Evolutionary conservation across 2,888 invertebrate genomes (phyloP).

Genomic region (Pachycephus smyrnensis): DNA sequence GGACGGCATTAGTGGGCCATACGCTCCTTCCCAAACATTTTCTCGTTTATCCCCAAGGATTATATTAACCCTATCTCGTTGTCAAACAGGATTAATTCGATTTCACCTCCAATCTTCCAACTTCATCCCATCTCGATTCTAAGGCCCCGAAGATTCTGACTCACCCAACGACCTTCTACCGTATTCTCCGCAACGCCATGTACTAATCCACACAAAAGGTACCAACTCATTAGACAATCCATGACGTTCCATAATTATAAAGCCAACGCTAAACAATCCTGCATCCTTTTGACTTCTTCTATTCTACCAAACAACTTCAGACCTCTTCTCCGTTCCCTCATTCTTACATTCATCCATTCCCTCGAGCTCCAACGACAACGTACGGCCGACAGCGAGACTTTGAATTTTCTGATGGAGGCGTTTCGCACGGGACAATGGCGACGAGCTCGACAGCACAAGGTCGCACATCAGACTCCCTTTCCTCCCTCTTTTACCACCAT

Average conservation of each 20-base stretch:
- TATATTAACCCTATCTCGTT: background rate
- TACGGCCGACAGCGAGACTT: conserved; percentile 7
- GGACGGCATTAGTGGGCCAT: conserved; percentile 12
- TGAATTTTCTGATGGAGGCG: conserved; percentile 48
- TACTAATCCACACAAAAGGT: background rate
- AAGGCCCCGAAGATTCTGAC: background rate
- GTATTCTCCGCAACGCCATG: background rate
- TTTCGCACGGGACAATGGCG: conserved; percentile 56
- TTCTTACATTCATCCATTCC: background rate
- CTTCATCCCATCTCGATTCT: background rate
- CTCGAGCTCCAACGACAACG: background rate
- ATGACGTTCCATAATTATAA: background rate
- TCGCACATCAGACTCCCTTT: conserved; percentile 34
- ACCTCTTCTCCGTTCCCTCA: background rate
- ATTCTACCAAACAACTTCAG: background rate
- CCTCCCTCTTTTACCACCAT: conserved; percentile 10
- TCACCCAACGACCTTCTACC: background rate
- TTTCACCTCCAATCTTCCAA: background rate
- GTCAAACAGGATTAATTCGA: background rate
- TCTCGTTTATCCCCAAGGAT: background rate
- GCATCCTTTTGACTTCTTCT: background rate
- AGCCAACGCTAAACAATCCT: background rate
- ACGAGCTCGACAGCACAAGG: conserved; percentile 58
- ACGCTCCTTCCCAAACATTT: background rate
- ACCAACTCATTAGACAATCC: background rate